Percentiles rank a stretch among this genome's conserved stretches.
These are phyloP conservation scores for Tribolium castaneum DNA, from an alignment of 1,140 invertebrate species.

Conservation along the genomic window DNA sequence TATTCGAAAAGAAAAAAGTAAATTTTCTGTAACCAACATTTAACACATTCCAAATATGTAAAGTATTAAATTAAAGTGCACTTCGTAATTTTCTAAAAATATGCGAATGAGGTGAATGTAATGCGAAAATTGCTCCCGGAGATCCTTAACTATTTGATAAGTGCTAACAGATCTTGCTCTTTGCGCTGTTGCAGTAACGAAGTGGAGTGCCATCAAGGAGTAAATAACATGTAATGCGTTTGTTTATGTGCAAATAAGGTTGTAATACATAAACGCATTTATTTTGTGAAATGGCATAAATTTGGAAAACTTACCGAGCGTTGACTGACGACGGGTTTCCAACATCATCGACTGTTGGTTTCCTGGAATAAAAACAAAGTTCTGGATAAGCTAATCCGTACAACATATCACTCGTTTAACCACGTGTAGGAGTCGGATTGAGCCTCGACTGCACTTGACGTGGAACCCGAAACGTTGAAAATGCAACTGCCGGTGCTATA, in stretches of 20 bases:
- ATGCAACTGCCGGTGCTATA: constrained; percentile 49
- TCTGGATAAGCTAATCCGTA: constrained; percentile 62
- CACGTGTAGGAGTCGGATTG: constrained; percentile 26
- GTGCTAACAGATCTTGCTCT: background rate
- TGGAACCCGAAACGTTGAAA: constrained; percentile 38
- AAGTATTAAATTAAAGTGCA: background rate
- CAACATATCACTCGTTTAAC: constrained; percentile 52
- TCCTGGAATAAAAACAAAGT: constrained; percentile 75
- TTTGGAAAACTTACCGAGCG: constrained; percentile 72
- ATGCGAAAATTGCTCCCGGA: background rate
- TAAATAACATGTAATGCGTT: background rate
- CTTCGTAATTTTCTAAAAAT: background rate
- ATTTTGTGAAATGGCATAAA: constrained; percentile 8
- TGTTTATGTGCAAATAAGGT: constrained; percentile 49
- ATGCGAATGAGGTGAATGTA: background rate
- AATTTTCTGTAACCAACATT: background rate
- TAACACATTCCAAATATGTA: background rate
- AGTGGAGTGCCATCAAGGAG: background rate
- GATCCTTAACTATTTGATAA: too few relatives aligned
- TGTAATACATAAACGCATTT: constrained; percentile 44
- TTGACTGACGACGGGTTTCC: constrained; percentile 77
- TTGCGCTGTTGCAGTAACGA: background rate
- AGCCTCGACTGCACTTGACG: background rate
- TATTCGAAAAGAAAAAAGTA: background rate
- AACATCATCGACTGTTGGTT: constrained; percentile 78